Evolutionary conservation across 2,113 vertebrate genomes (phyloP), one percentile per base, ranked within the genome.

Genomic region (Arvicanthis niloticus): DNA sequence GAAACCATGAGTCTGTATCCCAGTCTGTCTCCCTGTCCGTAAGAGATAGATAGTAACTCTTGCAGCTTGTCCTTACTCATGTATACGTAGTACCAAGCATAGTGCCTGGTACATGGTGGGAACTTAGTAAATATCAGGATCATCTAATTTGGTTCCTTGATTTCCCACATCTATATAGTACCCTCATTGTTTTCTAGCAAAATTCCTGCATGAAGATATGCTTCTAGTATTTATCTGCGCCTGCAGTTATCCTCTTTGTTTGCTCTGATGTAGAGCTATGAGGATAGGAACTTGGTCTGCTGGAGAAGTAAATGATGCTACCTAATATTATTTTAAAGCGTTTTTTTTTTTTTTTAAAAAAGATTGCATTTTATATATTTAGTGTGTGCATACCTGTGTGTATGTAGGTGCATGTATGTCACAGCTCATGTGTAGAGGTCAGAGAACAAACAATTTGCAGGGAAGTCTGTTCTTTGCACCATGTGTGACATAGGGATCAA

Each of bases 171-270:
- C 40, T 96, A 62, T 91, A 51, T 7, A 92, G 77, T 31, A 87
- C 17, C 75, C 78, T 3, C 37, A 70, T 93, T 80, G 56, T 96
- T 96, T 67, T 96, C 62, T 82, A 37, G 86, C 42, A 56, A 93
- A 96, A 89, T 85, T 70, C 37, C 60, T 65, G 26, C 17, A 51
- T 16, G 24, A 80, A 53, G 65, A 72, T 40, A 34, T 29, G 65
- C 31, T 89, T 80, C 78, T 96, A 88, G n/a, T 62, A 88, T 95
- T 95, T 95, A 51, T 96, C 80, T 85, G n/a, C 37, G 48, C 58
- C 22, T 75, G 42, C n/a, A 94, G 77, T 87, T 81, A 95, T 93
- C 65, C 56, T 91, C 53, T 95, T 81, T 95, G 53, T 86, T 81
- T 94, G 53, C 82, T 96, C 84, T 78, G 73, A 77, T 51, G 10